Base-by-base conservation (phyloP, 2,113 vertebrate species). In the Cheilinus undulatus region DNA sequence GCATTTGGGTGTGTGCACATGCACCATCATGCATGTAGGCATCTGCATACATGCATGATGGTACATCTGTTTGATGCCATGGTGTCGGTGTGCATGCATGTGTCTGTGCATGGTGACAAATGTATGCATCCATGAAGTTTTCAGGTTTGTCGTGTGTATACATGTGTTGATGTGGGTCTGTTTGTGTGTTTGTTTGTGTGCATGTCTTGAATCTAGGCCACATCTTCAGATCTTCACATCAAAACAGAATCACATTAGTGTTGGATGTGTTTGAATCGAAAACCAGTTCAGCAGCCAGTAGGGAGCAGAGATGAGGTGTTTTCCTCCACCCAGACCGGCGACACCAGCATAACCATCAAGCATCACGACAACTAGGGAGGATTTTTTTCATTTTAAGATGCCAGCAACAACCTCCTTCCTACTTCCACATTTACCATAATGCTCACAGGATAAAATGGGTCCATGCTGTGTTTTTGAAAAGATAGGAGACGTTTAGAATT, bases 191-290 rank as follows among this genome's bases (percentile, higher is more conserved):
- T 43, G 20, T 53, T 32, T 14, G 23, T 42, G 28, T 24, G 49
- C 15, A 36, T 12, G 7, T 53, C 9, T 43, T 50, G 49, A 78
- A 88, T 68, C 76, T 88, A 82, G 84, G 78, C 69, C 84, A 88
- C 69, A 78, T 86, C 79, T 69, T 86, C 69, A 73, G 63, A 84
- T 82, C 72, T 80, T 34, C 0, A 36, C 32, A 30, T 49, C 12
- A 23, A 57, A 74, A 51, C 53, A 43, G 59, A 61, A 69, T 74
- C 58, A 42, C 49, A 64, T 82, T 57, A 71, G 15, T 23, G 28
- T 36, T 73, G 62, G 40, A 60, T 66, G 60, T 73, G n/a, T 43
- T 64, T 50, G 49, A 68, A 50, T 67, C 22, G 42, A 36, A 69
- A 69, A 66, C n/a, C 69, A 26, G 43, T 2, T 60, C 15, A 30